Base-by-base conservation (phyloP, 2,888 invertebrate species). In the Agriopis aurantiaria region DNA sequence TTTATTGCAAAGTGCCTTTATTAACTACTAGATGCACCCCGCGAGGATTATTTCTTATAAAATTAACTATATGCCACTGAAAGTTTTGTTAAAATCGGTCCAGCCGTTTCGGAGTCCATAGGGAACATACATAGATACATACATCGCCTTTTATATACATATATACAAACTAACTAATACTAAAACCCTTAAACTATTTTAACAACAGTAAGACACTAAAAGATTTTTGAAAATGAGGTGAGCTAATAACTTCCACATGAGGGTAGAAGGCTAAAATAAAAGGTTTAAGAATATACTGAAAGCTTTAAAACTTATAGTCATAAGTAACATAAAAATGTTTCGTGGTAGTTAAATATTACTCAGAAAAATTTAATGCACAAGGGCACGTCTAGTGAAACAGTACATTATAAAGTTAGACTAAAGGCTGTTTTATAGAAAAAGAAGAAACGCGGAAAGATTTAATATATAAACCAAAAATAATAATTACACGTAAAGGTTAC, bases 331-430 rank as follows among this genome's bases (percentile, higher is more conserved):
- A 65, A 73, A 68, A 76, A 72, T 71, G 69, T 65, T 65, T 66
- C 61, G 51, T 65, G 65, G 57, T 69, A 69, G 72, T 63, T 69
- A 75, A 81, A 81, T 80, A 68, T 77, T 76, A 75, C 77, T 75
- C 72, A 74, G 73, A 75, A 76, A 78, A 80, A 78, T 81, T 72
- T 77, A 82, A 81, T 83, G 78, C 75, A 76, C 74, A 81, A 79
- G 80, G 75, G 76, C 71, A 72, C 68, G 77, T 75, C 71, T 73
- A 77, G 73, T 75, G 72, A 73, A 77, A 77, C 71, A 71, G 73
- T 75, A 76, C 77, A 73, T 76, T 78, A 76, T 76, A 74, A 75
- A 77, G 75, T 76, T 60, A 57, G 52, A 61, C 49, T 62, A 65
- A 67, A 76, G 64, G 63, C 48, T 61, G 43, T 72, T 56, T 67